Evolutionary conservation across 2,797 vertebrate species (phyloP).

Genomic region (Ispidina lecontei): DNA sequence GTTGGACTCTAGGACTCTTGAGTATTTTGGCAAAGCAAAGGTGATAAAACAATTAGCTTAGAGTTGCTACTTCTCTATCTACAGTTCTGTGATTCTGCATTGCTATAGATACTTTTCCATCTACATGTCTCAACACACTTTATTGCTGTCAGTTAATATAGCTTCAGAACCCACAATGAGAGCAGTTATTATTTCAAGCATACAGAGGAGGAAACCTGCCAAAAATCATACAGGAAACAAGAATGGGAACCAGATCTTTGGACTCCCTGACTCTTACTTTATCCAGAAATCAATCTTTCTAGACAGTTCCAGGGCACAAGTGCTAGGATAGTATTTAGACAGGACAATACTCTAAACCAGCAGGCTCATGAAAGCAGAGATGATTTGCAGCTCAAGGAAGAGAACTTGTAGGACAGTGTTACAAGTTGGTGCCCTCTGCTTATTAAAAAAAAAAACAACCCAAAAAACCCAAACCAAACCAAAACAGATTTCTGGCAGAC

Average conservation of each 20-base stretch:
- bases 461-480: no score
- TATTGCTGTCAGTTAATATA: conserved; percentile 39
- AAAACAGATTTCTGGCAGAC: background rate
- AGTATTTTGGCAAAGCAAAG: background rate
- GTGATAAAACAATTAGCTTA: background rate
- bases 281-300: conserved; percentile 43
- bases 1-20: background rate
- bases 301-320: conserved; percentile 26
- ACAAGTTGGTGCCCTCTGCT: background rate
- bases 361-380: background rate
- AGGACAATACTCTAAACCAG: background rate
- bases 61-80: background rate
- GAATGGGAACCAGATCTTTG: conserved; percentile 61
- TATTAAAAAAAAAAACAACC: background rate
- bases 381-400: background rate
- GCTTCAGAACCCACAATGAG: conserved; percentile 43
- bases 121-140: conserved; percentile 38
- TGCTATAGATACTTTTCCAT: background rate
- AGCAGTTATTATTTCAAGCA: conserved; percentile 20
- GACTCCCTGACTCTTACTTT: background rate
- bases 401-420: background rate
- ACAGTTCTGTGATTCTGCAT: background rate
- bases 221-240: conserved; percentile 50
- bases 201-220: conserved; percentile 55
- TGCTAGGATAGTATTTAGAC: background rate